A percentile compares a stretch with the other conserved stretches of the same genome.
Conservation (phyloP, 2,113 vertebrate species). For the Gorsachius goisagi region DNA sequence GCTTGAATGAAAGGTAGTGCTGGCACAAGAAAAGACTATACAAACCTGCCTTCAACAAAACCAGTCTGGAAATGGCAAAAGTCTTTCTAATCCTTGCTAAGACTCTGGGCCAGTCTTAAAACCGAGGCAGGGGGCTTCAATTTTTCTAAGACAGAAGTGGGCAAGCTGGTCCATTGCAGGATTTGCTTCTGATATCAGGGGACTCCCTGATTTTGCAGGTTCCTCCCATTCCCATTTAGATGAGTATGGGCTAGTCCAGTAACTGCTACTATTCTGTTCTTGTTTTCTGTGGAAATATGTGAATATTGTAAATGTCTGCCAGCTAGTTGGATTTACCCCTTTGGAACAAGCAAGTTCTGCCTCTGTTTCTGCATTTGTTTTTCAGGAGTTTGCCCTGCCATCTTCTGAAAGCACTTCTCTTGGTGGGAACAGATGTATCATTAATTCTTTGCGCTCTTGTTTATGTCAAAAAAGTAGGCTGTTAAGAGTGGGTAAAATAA, state of each 20-base stretch:
- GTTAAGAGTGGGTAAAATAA: neutral
- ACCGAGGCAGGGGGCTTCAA: neutral
- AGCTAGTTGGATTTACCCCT: neutral
- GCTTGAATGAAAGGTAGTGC: neutral
- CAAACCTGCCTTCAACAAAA: neutral
- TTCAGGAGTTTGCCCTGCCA: neutral
- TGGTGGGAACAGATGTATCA: neutral
- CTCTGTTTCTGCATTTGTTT: neutral
- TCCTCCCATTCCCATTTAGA: neutral
- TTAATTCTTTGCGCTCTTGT: neutral
- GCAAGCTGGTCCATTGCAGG: neutral
- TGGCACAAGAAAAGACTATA: neutral
- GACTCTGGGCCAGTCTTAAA: neutral
- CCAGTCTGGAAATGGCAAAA: neutral
- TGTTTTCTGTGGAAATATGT: neutral
- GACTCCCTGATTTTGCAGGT: neutral
- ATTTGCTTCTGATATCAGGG: neutral
- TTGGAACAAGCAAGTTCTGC: neutral
- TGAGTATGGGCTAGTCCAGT: neutral
- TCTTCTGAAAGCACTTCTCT: neutral
- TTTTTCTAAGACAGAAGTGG: neutral
- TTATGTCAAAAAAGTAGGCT: neutral
- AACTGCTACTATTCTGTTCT: neutral
- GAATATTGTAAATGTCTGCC: neutral
- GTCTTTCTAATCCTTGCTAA: neutral